Evolutionary conservation across 2,113 vertebrate species (phyloP).

Genomic region (Cyphotilapia sp.): DNA sequence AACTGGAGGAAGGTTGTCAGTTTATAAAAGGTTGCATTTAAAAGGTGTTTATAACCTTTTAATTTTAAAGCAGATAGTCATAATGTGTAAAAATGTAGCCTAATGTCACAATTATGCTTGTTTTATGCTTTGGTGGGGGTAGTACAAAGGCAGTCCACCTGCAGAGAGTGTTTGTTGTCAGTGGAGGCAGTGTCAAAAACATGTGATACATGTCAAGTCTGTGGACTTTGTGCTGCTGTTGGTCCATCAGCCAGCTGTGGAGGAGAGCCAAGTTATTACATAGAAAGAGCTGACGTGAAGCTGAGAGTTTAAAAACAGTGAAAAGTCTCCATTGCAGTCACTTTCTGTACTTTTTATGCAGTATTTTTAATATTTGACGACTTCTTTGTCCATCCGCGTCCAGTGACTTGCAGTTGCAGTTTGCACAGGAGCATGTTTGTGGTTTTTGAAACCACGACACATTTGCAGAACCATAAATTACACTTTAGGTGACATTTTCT

Average conservation of each 20-base stretch:
- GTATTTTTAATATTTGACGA: rapidly evolving
- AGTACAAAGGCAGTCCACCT: not conserved
- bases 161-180: not conserved
- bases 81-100: not conserved
- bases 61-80: not conserved
- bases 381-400: rapidly evolving
- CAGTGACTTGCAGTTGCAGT: not conserved
- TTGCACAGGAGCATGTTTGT: not conserved
- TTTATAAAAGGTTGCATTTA: not conserved
- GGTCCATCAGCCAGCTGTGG: not conserved
- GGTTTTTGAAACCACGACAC: not conserved
- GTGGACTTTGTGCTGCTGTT: not conserved
- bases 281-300: not conserved
- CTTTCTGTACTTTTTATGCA: not conserved
- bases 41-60: not conserved
- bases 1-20: not conserved
- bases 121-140: not conserved
- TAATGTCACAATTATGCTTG: not conserved
- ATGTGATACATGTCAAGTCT: not conserved
- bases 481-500: not conserved
- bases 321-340: not conserved
- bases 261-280: not conserved
- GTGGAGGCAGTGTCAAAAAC: not conserved
- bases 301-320: not conserved
- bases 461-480: not conserved